Base-by-base conservation (phyloP, 2,888 invertebrate species). In the Agrotis puta region DNA sequence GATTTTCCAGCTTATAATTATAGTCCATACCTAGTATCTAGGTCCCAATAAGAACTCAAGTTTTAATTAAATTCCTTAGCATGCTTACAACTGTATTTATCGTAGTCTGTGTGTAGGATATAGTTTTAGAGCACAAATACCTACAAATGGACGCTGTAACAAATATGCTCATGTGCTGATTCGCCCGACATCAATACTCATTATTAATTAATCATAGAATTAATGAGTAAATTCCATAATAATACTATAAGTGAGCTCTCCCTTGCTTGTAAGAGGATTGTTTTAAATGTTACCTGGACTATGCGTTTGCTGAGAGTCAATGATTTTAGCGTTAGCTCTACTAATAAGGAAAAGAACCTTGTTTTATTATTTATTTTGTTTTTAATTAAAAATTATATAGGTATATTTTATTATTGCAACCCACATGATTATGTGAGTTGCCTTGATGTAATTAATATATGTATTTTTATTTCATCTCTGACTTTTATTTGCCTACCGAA, bases 371-470 rank as follows among this genome's bases (percentile, higher is more conserved):
- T 95, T 95, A 95, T 93, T 95, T 95, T 95, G 95, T 96, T 95
- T 95, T 93, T 68, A 73, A 93, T 94, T 93, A 91, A 90, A 95
- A 95, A 94, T 94, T 94, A 94, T 94, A 95, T 95, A 95, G 95
- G 95, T 94, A 96, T 96, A 96, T 96, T 96, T 95, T 95, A 95
- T 95, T 95, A 96, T 94, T 94, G 94, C 95, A 78, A 95, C 95
- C 95, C 96, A 94, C 93, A 94, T 94, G 95, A 94, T 96, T 65
- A 20, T 94, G 95, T 95, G 95, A 95, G 96, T 95, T 95, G 94
- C 95, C 96, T 96, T 94, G 94, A 96, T 95, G 95, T 96, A 95
- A 95, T 95, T 95, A 96, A 96, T 96, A 96, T 96, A 96, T 96
- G 96, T 96, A 96, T 96, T 96, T 96, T 96, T 96, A 96, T 96